Evolutionary conservation across 2,797 vertebrate species (phyloP).

Genomic region (Eurystomus glaucurus): DNA sequence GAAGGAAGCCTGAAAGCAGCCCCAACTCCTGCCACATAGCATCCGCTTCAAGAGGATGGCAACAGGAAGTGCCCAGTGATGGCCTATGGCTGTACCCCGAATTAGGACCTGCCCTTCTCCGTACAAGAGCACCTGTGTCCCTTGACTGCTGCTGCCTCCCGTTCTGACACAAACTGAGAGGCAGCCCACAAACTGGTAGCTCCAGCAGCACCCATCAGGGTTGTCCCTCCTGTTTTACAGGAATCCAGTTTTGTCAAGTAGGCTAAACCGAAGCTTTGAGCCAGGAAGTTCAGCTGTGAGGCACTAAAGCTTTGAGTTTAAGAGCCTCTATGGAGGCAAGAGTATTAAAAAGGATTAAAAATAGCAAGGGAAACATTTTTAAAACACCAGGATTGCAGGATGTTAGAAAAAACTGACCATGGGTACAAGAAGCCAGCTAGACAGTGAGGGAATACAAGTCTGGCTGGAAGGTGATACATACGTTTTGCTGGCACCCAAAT

Average conservation of each 20-base stretch:
- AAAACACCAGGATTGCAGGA: not conserved
- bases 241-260: not conserved
- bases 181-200: rapidly evolving
- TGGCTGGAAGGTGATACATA: rapidly evolving
- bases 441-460: not conserved
- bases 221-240: not conserved
- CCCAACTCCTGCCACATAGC: not conserved
- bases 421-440: not conserved
- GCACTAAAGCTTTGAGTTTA: not conserved
- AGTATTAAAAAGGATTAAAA: not conserved
- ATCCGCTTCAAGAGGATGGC: not conserved
- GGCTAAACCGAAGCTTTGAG: not conserved
- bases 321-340: not conserved
- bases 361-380: not conserved
- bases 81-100: rapidly evolving
- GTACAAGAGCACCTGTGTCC: not conserved
- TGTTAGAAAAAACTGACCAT: rapidly evolving
- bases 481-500: not conserved
- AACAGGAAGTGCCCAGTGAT: rapidly evolving
- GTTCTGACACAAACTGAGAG: too few species aligned
- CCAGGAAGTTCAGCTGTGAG: not conserved
- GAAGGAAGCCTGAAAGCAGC: not conserved
- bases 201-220: not conserved
- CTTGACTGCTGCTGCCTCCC: not conserved
- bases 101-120: not conserved